Evolutionary conservation across 2,797 vertebrate genomes (phyloP), one percentile per base, ranked within the genome.

Genomic region (Tamandua tetradactyla): DNA sequence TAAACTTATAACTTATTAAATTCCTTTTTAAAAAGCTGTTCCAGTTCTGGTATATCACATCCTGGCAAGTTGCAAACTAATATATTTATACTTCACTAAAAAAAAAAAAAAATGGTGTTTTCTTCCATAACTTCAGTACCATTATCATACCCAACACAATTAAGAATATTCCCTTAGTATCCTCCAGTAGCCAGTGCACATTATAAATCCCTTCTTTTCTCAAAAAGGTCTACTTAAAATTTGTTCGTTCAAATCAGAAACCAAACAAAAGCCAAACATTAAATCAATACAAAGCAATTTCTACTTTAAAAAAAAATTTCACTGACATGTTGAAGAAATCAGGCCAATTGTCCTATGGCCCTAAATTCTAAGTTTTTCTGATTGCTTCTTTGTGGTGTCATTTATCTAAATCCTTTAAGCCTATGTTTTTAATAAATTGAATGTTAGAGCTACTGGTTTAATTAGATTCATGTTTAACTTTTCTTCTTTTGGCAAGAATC

Each of bases 171-270:
- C 88, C 17, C 32, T 72, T 66, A 15, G 14, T 35, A 57, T 57
- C 15, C 37, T 94, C 25, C 52, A 49, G 47, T 52, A 66, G 59
- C 5, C 35, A 93, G 72, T 55, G n/a, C 14, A 88, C 15, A 37
- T 61, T 78, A 57, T 66, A 59, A 75, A 72, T 87, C 23, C 8
- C 27, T 37, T 32, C 22, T 81, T 78, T 81, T 9, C 72, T 62
- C 82, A 74, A 47, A 93, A 75, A 40, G 2, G 4, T 4, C 32
- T 55, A 52, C 94, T 90, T 62, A 75, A 93, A 80, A 69, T 62
- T 57, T 40, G 20, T 61, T 94, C 89, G 3, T 78, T 91, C 44
- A 90, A 87, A 85, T 89, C 12, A 94, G 42, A 32, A 95, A 87
- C 2, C 22, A 88, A 88, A 89, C 14, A 92, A 83, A 42, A 30